Evolutionary conservation across 92 coral and sea anemone genomes (phyloP).

Genomic region (Parazoanthus darwini): DNA sequence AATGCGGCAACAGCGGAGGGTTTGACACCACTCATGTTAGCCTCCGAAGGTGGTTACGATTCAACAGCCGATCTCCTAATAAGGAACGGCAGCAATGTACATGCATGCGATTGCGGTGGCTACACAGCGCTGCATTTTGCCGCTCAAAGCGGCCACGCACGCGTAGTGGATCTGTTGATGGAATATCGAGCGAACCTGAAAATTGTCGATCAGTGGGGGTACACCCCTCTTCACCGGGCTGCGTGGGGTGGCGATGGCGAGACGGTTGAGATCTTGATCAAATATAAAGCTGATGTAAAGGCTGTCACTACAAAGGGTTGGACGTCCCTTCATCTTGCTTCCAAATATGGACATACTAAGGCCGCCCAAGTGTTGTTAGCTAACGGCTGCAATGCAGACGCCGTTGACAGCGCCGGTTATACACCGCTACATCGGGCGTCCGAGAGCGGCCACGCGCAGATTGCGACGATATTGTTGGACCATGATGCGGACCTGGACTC

Average conservation of each 20-base stretch:
- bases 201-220: constrained; percentile 38
- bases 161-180: constrained; percentile 19
- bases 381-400: neutral
- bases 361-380: constrained; percentile 14
- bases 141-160: constrained; percentile 40
- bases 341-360: constrained; percentile 36
- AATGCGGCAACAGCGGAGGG: constrained; percentile 31
- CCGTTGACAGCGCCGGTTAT: constrained; percentile 32
- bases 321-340: constrained; percentile 37
- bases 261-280: constrained; percentile 28
- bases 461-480: constrained; percentile 4
- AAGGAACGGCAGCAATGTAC: constrained; percentile 33
- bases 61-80: constrained; percentile 32
- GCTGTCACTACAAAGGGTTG: constrained; percentile 30
- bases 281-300: constrained; percentile 22
- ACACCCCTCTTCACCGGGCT: constrained; percentile 22
- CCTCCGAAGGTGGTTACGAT: constrained; percentile 35
- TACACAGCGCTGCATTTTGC: constrained; percentile 43
- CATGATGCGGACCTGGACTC: constrained; percentile 33
- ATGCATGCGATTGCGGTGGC: constrained; percentile 32
- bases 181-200: constrained; percentile 18
- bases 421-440: constrained; percentile 33
- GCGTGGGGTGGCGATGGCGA: constrained; percentile 42
- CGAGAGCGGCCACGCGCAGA: constrained; percentile 30
- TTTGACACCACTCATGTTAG: constrained; percentile 41